Conservation (phyloP, 2,797 vertebrate species). For the Gallinago nigripennis region DNA sequence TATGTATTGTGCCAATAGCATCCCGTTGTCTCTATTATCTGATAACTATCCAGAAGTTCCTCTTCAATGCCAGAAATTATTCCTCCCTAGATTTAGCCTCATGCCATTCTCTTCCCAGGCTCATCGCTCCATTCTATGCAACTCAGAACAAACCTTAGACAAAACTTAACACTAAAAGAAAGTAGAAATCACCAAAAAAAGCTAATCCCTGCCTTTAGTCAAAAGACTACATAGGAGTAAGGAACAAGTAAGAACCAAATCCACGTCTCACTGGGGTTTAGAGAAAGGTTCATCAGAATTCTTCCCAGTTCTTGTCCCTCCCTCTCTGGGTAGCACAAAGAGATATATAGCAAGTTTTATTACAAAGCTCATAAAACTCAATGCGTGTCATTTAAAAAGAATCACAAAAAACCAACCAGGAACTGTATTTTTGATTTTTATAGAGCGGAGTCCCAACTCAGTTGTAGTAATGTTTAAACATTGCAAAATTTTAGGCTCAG, state of each 20-base stretch:
- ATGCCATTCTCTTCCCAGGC: neutral
- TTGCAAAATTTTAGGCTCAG: neutral
- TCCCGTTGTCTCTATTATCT: neutral
- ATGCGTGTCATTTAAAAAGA: neutral
- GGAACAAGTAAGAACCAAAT: neutral
- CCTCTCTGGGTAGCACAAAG: neutral
- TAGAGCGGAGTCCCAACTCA: neutral
- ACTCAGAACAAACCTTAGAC: neutral
- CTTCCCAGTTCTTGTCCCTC: neutral
- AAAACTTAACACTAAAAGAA: neutral
- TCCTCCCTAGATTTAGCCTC: neutral
- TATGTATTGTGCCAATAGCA: neutral
- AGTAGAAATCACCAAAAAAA: neutral
- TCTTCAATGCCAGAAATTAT: neutral
- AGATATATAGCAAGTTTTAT: neutral
- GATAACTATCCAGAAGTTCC: neutral
- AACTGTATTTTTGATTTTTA: neutral
- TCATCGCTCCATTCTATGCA: neutral
- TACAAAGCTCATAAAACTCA: neutral
- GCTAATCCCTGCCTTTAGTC: neutral
- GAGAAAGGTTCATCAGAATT: neutral
- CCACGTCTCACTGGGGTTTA: neutral
- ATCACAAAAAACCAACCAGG: neutral
- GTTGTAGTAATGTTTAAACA: neutral
- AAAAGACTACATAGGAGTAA: neutral